These are phyloP conservation scores for Bradypodion pumilum DNA, from an alignment of 2,797 vertebrate species.

Conservation along the genomic window DNA sequence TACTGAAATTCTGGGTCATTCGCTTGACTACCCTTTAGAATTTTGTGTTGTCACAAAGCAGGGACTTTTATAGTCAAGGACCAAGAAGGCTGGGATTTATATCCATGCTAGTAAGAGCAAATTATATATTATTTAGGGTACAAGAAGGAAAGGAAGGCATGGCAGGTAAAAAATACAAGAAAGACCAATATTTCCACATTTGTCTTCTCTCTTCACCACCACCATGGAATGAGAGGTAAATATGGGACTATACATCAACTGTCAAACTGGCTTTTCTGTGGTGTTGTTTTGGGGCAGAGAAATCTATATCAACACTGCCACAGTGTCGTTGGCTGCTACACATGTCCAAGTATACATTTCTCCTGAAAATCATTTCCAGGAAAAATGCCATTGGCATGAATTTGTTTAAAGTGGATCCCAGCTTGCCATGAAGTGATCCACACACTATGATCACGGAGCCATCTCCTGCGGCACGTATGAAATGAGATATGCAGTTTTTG, in stretches of 20 bases:
- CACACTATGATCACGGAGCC: too few relatives aligned
- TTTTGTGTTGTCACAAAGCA: slow-evolving; percentile 51
- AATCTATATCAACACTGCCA: neutral
- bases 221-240: neutral
- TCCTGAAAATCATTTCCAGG: too few relatives aligned
- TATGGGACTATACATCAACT: slow-evolving; percentile 1
- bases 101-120: slow-evolving; percentile 2
- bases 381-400: too few relatives aligned
- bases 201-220: neutral
- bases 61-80: slow-evolving; percentile 40
- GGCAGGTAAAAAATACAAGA: neutral
- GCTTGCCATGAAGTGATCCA: too few relatives aligned
- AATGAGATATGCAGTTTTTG: too few relatives aligned
- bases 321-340: too few relatives aligned
- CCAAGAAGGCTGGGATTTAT: neutral
- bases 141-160: neutral
- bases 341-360: too few relatives aligned
- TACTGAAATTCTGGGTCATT: slow-evolving; percentile 63
- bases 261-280: slow-evolving; percentile 50
- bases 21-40: slow-evolving; percentile 60
- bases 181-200: neutral
- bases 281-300: neutral
- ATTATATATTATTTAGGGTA: neutral
- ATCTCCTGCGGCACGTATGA: too few relatives aligned
- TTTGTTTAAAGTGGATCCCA: too few relatives aligned